phyloP scores from a whole-genome alignment of 2,113 vertebrate species.

The Capra hircus region DNA sequence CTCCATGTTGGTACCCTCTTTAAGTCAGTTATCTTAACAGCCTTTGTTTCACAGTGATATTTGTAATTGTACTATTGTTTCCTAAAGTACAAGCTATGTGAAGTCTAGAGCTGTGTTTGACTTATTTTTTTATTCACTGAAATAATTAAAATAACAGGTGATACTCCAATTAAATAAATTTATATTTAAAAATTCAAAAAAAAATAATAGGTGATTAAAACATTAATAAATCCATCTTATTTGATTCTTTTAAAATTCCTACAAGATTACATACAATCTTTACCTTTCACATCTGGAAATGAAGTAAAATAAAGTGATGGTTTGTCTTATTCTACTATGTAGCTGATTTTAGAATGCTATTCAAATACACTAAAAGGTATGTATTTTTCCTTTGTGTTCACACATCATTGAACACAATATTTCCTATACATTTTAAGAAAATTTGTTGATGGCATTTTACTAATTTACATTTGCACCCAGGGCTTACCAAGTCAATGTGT shows the following conservation, averaged over 20 bases:
- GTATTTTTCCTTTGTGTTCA: slow-evolving; percentile 22
- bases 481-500: slow-evolving; percentile 24
- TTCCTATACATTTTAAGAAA: slow-evolving; percentile 9
- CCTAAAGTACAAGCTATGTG: background rate
- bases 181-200: no score
- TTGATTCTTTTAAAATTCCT: background rate
- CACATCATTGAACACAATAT: background rate
- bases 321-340: background rate
- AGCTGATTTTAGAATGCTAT: background rate
- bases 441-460: background rate
- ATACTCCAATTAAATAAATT: background rate
- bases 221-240: background rate
- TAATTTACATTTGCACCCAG: background rate
- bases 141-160: background rate
- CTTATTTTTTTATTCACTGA: background rate
- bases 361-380: background rate
- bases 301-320: background rate
- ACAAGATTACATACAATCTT: background rate
- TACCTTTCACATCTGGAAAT: background rate
- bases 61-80: background rate
- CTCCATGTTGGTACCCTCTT: background rate
- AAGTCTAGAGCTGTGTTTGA: background rate
- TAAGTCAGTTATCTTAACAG: background rate
- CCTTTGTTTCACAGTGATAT: background rate
- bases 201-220: background rate